A percentile compares a stretch with the other conserved stretches of the same genome.
phyloP scores from a whole-genome alignment of 2,113 vertebrate species.

The Hippocampus barbouri region DNA sequence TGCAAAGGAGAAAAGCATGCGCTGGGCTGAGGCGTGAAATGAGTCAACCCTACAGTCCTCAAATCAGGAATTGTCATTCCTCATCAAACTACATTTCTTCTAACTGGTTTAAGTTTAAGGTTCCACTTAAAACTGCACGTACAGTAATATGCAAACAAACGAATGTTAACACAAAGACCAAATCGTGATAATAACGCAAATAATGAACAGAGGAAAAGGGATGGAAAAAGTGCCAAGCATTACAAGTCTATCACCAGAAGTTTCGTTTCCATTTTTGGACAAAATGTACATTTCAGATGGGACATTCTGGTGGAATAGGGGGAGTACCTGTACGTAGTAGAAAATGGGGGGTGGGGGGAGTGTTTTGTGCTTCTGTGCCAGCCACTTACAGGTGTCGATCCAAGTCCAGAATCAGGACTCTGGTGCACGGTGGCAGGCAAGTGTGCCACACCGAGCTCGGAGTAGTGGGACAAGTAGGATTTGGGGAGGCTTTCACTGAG shows the following conservation, averaged over 20 bases:
- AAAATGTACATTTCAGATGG: neutral
- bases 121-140: neutral
- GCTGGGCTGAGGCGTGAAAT: neutral
- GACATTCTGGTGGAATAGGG: neutral
- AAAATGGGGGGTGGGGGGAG: neutral
- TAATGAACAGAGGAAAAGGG: too few species aligned
- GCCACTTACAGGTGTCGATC: constrained; percentile 76
- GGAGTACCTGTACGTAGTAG: neutral
- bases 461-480: constrained; percentile 68
- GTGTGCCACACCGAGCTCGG: constrained; percentile 57
- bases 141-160: too few species aligned
- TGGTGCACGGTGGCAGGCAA: constrained; percentile 63
- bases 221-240: neutral
- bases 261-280: too few species aligned
- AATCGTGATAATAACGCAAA: neutral
- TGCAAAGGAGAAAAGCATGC: neutral
- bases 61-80: neutral
- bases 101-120: neutral
- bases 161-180: too few species aligned
- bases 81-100: neutral
- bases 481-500: constrained; percentile 70
- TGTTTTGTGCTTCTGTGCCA: neutral
- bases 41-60: neutral
- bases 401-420: constrained; percentile 74
- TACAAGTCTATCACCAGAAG: too few species aligned